Evolutionary conservation across 2,797 vertebrate genomes (phyloP).

Genomic region (Cossypha heuglini): DNA sequence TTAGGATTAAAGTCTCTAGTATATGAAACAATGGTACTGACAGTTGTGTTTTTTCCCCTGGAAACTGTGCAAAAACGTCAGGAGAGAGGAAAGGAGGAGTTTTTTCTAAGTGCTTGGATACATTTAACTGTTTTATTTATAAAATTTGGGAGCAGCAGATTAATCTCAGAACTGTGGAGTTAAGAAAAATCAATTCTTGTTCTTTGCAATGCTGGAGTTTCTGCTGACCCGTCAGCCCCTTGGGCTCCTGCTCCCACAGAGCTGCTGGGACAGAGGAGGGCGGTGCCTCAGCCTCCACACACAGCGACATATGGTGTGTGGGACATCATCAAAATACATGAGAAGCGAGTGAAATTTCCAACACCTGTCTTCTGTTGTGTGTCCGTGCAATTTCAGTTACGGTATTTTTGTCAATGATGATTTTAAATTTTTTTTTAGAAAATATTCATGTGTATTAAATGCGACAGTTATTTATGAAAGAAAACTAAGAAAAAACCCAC

Average conservation of each 20-base stretch:
- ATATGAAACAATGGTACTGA: not conserved
- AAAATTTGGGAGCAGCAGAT: not conserved
- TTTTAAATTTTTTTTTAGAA: not conserved
- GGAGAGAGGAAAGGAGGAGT: not conserved
- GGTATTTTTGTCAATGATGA: slow-evolving; percentile 12
- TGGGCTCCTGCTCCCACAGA: not conserved
- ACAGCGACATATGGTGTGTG: not conserved
- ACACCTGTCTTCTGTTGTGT: slow-evolving; percentile 39
- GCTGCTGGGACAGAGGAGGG: not conserved
- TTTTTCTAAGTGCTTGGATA: not conserved
- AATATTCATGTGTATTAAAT: not conserved
- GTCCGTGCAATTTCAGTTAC: not conserved
- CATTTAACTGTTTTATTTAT: not conserved
- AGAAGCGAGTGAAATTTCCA: slow-evolving; percentile 5
- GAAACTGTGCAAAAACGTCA: not conserved
- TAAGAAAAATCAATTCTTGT: not conserved
- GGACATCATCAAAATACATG: slow-evolving; percentile 28
- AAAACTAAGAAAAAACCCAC: not conserved
- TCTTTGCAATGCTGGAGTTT: not conserved
- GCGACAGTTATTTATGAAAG: slow-evolving; percentile 12
- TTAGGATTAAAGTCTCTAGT: not conserved
- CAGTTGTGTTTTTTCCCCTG: not conserved
- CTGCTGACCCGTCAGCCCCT: not conserved
- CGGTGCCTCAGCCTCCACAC: not conserved
- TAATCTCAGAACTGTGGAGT: not conserved